phyloP scores from a whole-genome alignment of 1,140 invertebrate genomes.

The Drosophila lowei region DNA sequence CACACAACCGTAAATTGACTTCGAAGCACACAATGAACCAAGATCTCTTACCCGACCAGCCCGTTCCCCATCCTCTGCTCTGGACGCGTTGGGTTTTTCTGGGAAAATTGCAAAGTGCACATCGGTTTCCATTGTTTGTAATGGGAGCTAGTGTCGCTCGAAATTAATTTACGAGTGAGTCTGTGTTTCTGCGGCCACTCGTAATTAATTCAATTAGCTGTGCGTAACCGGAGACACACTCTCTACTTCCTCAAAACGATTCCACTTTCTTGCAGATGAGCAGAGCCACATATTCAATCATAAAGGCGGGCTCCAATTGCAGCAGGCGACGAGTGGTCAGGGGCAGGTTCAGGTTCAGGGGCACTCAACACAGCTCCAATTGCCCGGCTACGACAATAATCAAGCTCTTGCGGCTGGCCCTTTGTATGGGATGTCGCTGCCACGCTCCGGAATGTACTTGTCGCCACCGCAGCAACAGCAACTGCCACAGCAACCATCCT shows the following conservation, averaged over 20 bases:
- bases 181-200: conserved; percentile 46
- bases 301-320: conserved; percentile 85
- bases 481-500: conserved; percentile 52
- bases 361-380: conserved; percentile 43
- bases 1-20: conserved; percentile 61
- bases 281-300: conserved; percentile 87
- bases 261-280: conserved; percentile 58
- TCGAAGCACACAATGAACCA: conserved; percentile 50
- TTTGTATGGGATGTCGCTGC: conserved; percentile 68
- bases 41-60: conserved; percentile 5
- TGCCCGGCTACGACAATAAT: conserved; percentile 48
- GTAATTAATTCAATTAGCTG: conserved; percentile 78
- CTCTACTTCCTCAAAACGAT: conserved; percentile 57
- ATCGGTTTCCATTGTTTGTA: conserved; percentile 77
- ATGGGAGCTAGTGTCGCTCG: conserved; percentile 49
- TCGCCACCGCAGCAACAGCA: conserved; percentile 54
- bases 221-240: conserved; percentile 61
- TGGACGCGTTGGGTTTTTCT: conserved; percentile 40
- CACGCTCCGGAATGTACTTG: conserved; percentile 66
- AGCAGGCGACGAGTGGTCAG: conserved; percentile 70
- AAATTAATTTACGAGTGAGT: conserved; percentile 79
- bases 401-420: conserved; percentile 32
- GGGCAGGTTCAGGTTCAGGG: conserved; percentile 58
- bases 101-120: conserved; percentile 73
- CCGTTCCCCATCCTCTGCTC: conserved; percentile 3